Base-by-base conservation (phyloP, 35 echinoderm and acorn worm species). In the Ophioderma brevispina region DNA sequence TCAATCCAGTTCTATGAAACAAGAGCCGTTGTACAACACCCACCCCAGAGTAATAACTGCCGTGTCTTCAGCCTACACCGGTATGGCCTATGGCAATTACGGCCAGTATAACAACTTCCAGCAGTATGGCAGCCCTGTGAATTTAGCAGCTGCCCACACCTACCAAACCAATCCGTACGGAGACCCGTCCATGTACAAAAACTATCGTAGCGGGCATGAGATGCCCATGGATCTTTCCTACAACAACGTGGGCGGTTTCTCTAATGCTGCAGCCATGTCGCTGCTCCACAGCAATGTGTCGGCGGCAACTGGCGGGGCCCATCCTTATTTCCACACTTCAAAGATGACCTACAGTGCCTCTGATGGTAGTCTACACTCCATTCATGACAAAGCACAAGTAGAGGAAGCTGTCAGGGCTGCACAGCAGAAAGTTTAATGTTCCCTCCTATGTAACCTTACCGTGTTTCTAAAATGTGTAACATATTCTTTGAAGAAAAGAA, bases 211-310 rank as follows among this genome's bases (percentile, higher is more conserved):
- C 40, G 77, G 90, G 25, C 90, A 95, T 80, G 97, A 99, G 43
- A 93, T 95, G 81, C 97, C 97, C 19, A 99, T 99, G 91, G 97
- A 99, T 64, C 78, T 99, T 64, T 95, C 97, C 1, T 95, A 99
- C 80, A 91, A 89, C 40, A 94, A 91, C 77, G 85, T 94, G 46
- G 86, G 88, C 50, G 80, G 96, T 81, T 96, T 85, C 81, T 64
- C 32, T 40, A 85, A 85, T 59, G 59, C 59, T 70, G 59, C 59
- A 70, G 59, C 59, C 23, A 85, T 85, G 83, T 85, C 83, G 33
- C 43, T 85, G n/a, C 83, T 85, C 32, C 83, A 85, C 32, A 64
- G 43, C 50, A 85, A 85, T 36, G 52, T 85, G 83, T 70, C 59
- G 28, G 59, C 59, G n/a, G 52, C 81, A 43, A 35, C 83, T 8